Conservation (phyloP, 23 tunicate species). For the Styela plicata region DNA sequence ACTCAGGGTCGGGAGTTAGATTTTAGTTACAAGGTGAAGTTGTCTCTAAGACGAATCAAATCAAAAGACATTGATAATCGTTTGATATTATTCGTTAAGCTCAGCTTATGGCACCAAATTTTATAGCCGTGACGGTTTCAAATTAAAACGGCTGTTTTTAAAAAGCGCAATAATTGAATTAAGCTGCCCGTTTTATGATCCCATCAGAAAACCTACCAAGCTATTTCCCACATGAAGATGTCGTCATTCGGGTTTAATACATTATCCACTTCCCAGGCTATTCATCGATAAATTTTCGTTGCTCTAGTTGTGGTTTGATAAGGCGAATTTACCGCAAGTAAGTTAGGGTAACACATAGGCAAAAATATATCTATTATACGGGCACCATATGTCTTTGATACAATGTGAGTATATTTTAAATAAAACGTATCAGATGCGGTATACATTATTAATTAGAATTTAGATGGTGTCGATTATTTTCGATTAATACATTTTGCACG, state of each 20-base stretch:
- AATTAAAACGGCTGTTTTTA: conserved; percentile 27
- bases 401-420: not conserved
- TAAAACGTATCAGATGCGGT: not conserved
- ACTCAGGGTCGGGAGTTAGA: no score
- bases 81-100: no score
- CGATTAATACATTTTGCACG: not conserved
- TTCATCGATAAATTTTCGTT: not conserved
- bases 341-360: not conserved
- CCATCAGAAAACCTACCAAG: not conserved
- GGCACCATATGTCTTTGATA: not conserved
- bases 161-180: conserved; percentile 29
- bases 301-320: not conserved
- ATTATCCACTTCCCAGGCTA: not conserved
- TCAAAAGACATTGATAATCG: no score
- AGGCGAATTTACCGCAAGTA: not conserved
- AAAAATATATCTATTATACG: not conserved
- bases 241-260: not conserved
- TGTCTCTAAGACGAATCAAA: no score
- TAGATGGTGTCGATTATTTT: not conserved
- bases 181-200: no score
- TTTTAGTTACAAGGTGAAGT: no score
- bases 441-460: not conserved
- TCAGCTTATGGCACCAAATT: no score
- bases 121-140: conserved; percentile 17
- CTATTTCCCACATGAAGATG: conserved; percentile 3